A percentile compares a stretch with the other conserved stretches of the same genome.
Conservation (phyloP, 2,113 vertebrate species). For the Oxygymnocypris stewartii region DNA sequence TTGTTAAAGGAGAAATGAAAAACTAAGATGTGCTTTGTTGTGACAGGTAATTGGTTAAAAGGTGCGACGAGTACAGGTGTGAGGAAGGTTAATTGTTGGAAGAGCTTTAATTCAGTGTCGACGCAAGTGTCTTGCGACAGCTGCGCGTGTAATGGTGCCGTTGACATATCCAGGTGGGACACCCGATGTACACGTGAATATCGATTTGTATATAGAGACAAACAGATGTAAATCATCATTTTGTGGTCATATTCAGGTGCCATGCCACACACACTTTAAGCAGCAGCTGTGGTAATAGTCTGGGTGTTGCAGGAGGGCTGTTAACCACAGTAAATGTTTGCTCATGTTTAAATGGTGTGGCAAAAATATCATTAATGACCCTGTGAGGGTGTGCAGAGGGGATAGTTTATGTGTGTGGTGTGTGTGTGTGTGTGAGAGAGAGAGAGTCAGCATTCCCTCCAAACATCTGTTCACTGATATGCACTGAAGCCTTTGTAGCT, state of each 20-base stretch:
- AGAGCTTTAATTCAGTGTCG: conserved; percentile 20
- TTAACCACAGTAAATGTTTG: conserved; percentile 56
- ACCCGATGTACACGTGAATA: not conserved
- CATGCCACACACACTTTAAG: conserved; percentile 13
- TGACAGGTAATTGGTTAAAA: conserved; percentile 7
- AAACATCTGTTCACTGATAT: conserved; percentile 47
- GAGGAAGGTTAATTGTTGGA: conserved; percentile 36
- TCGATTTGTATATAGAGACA: not conserved
- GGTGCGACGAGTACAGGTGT: not conserved
- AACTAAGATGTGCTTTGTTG: not conserved
- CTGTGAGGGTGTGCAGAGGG: not conserved
- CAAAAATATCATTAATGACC: conserved; percentile 50
- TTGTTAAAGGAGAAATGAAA: not conserved
- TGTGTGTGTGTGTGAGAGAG: not conserved
- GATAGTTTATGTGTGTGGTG: conserved; percentile 4
- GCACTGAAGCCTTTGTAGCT: conserved; percentile 45
- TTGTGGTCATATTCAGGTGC: conserved; percentile 34
- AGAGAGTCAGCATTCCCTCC: conserved; percentile 11
- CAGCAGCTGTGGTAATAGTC: conserved; percentile 52
- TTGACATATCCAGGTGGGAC: conserved; percentile 4
- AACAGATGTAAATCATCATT: not conserved
- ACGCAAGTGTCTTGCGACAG: not conserved
- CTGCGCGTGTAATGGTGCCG: not conserved
- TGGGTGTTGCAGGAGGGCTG: conserved; percentile 48
- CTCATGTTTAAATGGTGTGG: conserved; percentile 49